phyloP scores from a whole-genome alignment of 2,888 invertebrate species.

The Acrobasis suavella region DNA sequence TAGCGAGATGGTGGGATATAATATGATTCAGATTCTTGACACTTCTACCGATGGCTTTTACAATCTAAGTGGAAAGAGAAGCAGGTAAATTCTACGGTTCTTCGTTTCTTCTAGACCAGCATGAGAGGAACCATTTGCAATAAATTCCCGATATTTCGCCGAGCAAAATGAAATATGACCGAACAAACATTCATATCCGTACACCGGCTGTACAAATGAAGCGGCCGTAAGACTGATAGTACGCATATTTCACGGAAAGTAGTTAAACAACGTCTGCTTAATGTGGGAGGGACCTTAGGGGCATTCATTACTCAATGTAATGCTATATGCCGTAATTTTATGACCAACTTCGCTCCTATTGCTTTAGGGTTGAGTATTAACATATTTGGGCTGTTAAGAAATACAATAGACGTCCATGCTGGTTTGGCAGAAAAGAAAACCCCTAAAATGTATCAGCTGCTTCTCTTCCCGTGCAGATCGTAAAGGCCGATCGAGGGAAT shows the following conservation, averaged over 20 bases:
- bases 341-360: background rate
- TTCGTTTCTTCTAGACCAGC: background rate
- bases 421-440: too few relatives aligned
- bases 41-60: too few relatives aligned
- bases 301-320: conserved; percentile 18
- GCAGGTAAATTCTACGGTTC: too few relatives aligned
- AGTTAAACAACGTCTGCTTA: conserved; percentile 12
- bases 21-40: background rate
- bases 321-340: conserved; percentile 13
- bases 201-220: conserved; percentile 20
- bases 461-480: too few relatives aligned
- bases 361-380: background rate
- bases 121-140: background rate
- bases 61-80: too few relatives aligned
- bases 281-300: conserved; percentile 12
- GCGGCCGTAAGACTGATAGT: conserved; percentile 22
- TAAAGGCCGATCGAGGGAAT: too few relatives aligned
- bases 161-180: conserved; percentile 3
- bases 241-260: conserved; percentile 20
- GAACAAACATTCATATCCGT: conserved; percentile 19
- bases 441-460: too few relatives aligned
- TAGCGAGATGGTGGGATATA: too few relatives aligned
- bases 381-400: too few relatives aligned
- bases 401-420: too few relatives aligned
- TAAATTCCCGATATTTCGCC: conserved; percentile 1